A percentile compares a stretch with the other conserved stretches of the same genome.
Conservation (phyloP, 2,888 invertebrate species). For the Rhagonycha lutea region DNA sequence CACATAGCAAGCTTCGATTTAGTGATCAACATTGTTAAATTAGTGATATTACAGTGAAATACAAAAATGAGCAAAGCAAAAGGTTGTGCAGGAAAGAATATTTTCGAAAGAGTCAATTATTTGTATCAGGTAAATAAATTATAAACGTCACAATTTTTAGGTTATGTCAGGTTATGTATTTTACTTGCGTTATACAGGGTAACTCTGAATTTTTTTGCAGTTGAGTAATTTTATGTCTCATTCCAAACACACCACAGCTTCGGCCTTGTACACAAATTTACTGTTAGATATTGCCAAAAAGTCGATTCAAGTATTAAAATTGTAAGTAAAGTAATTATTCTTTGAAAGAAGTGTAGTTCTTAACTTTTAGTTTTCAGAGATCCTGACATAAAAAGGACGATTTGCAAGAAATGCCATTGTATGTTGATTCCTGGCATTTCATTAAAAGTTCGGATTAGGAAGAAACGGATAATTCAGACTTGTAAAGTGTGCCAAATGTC, state of each 20-base stretch:
- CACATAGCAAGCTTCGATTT: neutral
- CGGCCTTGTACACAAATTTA: constrained; percentile 47
- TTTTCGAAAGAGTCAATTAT: constrained; percentile 71
- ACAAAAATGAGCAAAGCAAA: constrained; percentile 47
- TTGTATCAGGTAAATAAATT: constrained; percentile 65
- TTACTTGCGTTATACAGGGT: neutral
- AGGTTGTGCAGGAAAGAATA: constrained; percentile 68
- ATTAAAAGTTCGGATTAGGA: constrained; percentile 56
- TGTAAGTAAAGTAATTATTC: constrained; percentile 43
- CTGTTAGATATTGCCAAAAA: constrained; percentile 49
- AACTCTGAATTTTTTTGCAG: constrained; percentile 11
- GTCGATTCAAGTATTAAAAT: constrained; percentile 45
- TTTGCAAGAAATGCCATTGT: constrained; percentile 60
- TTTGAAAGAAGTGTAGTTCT: neutral
- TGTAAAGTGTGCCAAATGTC: constrained; percentile 53
- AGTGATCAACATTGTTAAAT: neutral
- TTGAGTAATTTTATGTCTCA: constrained; percentile 29
- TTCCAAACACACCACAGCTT: constrained; percentile 31
- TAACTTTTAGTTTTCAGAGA: constrained; percentile 50
- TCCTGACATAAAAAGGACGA: constrained; percentile 57
- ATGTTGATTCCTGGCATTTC: constrained; percentile 59
- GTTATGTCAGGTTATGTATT: neutral
- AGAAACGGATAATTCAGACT: constrained; percentile 55
- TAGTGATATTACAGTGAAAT: neutral
- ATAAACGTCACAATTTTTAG: constrained; percentile 2